A percentile compares a stretch with the other conserved stretches of the same genome.
These are phyloP conservation scores for Halcyon badia DNA, from an alignment of 2,797 vertebrate species.

Conservation along the genomic window DNA sequence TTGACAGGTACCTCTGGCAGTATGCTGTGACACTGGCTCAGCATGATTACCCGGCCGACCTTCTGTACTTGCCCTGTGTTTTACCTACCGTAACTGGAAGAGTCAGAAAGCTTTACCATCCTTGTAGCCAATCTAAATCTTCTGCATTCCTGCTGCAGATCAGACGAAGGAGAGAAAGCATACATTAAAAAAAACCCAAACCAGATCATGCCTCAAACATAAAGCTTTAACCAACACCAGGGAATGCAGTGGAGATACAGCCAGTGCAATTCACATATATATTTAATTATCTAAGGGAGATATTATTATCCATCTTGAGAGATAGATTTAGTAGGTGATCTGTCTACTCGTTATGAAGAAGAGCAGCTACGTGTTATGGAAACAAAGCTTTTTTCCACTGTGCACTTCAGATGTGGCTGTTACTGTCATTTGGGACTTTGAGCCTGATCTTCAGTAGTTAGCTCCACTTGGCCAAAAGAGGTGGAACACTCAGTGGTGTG, in stretches of 20 bases:
- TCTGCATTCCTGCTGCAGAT: neutral
- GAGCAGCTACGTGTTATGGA: accelerated
- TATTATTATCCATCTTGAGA: neutral
- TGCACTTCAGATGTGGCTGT: neutral
- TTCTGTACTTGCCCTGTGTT: neutral
- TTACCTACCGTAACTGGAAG: neutral
- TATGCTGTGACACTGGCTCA: neutral
- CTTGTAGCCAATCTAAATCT: neutral
- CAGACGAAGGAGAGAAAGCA: neutral
- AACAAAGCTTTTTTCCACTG: neutral
- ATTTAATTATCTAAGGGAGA: neutral
- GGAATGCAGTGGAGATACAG: neutral
- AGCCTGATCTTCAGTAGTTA: neutral
- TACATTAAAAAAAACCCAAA: neutral
- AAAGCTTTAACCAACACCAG: neutral
- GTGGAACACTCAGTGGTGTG: neutral
- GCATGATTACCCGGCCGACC: neutral
- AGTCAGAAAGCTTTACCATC: neutral
- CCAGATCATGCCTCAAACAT: neutral
- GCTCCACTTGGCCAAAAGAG: neutral
- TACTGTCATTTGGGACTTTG: neutral
- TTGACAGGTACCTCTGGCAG: neutral
- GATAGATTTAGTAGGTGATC: neutral
- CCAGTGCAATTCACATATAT: neutral
- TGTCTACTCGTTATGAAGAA: neutral